These are phyloP conservation scores for Saguinus imperator DNA, from an alignment of 2,113 vertebrate genomes.

Conservation along the genomic window DNA sequence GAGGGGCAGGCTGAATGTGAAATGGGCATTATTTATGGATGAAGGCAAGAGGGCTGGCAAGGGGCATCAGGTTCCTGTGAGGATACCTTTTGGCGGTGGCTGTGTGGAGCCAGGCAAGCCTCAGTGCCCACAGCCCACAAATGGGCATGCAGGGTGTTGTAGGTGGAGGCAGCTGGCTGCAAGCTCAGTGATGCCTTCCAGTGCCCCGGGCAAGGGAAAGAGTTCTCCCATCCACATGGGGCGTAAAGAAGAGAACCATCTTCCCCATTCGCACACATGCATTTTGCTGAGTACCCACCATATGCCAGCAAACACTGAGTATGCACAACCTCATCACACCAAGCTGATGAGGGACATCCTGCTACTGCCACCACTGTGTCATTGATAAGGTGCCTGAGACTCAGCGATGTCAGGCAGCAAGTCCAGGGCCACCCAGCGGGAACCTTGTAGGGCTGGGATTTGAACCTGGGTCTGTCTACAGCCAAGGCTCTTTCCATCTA, in stretches of 20 bases:
- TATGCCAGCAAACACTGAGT: rapidly evolving
- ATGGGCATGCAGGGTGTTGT: rapidly evolving
- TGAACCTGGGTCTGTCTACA: background rate
- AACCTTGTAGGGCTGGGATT: background rate
- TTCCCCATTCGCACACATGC: rapidly evolving
- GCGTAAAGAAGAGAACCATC: background rate
- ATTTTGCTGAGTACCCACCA: background rate
- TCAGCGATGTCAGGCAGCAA: background rate
- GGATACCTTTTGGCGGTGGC: rapidly evolving
- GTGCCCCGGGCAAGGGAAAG: rapidly evolving
- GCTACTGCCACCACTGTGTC: background rate
- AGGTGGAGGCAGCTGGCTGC: background rate
- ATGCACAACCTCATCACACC: no score
- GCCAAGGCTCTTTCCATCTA: background rate
- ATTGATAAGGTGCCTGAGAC: background rate
- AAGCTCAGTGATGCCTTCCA: rapidly evolving
- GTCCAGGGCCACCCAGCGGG: background rate
- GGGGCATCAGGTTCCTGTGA: background rate
- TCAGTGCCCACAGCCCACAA: background rate
- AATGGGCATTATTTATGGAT: background rate
- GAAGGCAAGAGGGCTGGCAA: background rate
- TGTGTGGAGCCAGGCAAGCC: background rate
- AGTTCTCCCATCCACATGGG: rapidly evolving
- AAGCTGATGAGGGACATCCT: background rate
- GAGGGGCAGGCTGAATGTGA: background rate